Base-by-base conservation (phyloP, 2,888 invertebrate species). In the Caprella mutica region DNA sequence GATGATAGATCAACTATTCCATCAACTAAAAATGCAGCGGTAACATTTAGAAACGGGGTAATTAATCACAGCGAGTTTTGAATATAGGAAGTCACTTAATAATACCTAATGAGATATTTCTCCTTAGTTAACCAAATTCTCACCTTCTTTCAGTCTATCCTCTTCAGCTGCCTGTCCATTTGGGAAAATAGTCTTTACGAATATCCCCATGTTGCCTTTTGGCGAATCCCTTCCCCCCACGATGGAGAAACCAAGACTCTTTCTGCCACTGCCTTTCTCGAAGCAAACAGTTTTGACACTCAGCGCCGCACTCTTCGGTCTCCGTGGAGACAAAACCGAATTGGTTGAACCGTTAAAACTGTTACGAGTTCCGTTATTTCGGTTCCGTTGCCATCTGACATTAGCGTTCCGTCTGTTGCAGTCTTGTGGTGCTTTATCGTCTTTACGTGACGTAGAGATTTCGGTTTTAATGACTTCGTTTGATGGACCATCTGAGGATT, bases 121-220 rank as follows among this genome's bases (percentile, higher is more conserved):
- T n/a, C n/a, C n/a, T n/a, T n/a, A n/a, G n/a, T n/a, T n/a, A n/a
- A n/a, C n/a, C n/a, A n/a, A n/a, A 30, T n/a, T 38, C 65, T 69
- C 75, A 88, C 90, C 90, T 81, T 88, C 87, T 76, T 82, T 82
- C 66, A 90, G 78, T 68, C 80, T 81, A 59, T 86, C 86, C 74
- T 82, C 83, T 69, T 89, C 87, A 52, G 86, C 84, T 59, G 89
- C 87, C 75, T 88, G 85, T 33, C 90, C 90, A 64, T 83, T 81
- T 35, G 85, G 83, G 71, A 89, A 86, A 48, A 91, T 85, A 8
- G 88, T 86, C 74, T 89, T 86, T 5, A 91, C 86, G 72, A 85
- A 89, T 71, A 91, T 88, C 44, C 89, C 89, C 81, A 89, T 85
- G 71, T 82, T 82, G 12, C 75, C 75, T 56, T 71, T 70, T 3